Evolutionary conservation across 2,113 vertebrate genomes (phyloP), one percentile per base, ranked within the genome.

Genomic region (Nipponia nippon): DNA sequence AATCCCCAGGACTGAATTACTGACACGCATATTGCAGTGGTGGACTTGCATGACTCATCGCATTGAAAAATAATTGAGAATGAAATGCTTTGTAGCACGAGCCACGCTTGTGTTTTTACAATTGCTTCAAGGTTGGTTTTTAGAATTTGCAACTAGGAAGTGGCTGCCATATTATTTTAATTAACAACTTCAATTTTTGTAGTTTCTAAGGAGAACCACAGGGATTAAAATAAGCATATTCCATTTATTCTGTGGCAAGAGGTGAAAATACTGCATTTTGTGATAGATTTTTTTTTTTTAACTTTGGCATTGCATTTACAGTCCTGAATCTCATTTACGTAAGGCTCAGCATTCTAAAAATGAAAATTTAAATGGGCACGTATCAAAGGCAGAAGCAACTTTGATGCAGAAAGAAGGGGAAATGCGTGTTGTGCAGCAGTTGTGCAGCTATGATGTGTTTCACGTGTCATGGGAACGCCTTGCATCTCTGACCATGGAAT

Each of bases 401-500:
- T 79, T 7, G 46, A 71, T 71, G 46, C 29, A 80, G 52, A 80
- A 86, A 26, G 36, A 86, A 38, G 46, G 34, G 18, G 20, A 67
- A 42, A 11, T 16, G n/a, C 40, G 17, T 65, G 16, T 52, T 63
- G 20, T 56, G 55, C 34, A 78, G 53, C 52, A 66, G 3, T 38
- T 78, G 46, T 47, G 63, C 20, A 42, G 38, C 59, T 55, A 8
- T 1, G 1, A 12, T 0, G 0, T 53, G 15, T 32, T 79, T 38
- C 9, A 4, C 0, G 0, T n/a, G 47, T 50, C 0, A 0, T 22
- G 40, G 63, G 83, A 77, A 11, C 21, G 9, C 6, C 1, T 55
- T 58, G 53, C 17, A 5, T 59, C 59, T 81, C 58, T 78, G 59
- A 21, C 19, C 2, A 0, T 23, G 29, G 58, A 16, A 6, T 21